Conservation (phyloP, 2,113 vertebrate genomes). For the Raphicerus campestris region DNA sequence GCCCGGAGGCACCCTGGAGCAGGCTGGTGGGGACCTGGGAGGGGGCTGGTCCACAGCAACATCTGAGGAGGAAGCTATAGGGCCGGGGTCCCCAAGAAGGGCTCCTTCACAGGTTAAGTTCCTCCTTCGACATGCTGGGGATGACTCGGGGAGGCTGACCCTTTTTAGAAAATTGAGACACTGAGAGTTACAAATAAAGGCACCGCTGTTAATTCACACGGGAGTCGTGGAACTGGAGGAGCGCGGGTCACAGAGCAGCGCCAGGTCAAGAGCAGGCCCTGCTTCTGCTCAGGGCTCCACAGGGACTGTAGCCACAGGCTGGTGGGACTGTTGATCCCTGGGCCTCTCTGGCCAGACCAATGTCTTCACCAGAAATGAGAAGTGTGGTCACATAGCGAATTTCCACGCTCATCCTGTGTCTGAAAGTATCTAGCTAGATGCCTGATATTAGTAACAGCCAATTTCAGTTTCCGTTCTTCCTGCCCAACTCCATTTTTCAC, state of each 20-base stretch:
- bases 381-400: not conserved
- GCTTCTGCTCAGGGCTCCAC: not conserved
- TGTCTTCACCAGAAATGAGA: conserved; percentile 15
- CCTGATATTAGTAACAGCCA: conserved; percentile 10
- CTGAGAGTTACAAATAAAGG: not conserved
- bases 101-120: conserved; percentile 54
- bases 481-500: not conserved
- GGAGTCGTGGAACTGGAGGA: not conserved
- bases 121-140: not conserved
- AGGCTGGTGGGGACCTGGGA: not conserved
- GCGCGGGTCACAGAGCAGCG: not conserved
- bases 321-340: not conserved
- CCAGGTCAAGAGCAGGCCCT: not conserved
- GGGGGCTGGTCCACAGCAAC: not conserved
- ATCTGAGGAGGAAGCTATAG: not conserved
- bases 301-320: not conserved
- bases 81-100: not conserved
- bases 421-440: conserved; percentile 14
- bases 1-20: not conserved
- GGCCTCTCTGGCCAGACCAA: not conserved
- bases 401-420: not conserved
- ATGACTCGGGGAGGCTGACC: not conserved
- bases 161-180: not conserved
- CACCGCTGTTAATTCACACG: not conserved
- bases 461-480: not conserved